Evolutionary conservation across 2,113 vertebrate genomes (phyloP), one percentile per base, ranked within the genome.

Genomic region (Siniperca knerii): DNA sequence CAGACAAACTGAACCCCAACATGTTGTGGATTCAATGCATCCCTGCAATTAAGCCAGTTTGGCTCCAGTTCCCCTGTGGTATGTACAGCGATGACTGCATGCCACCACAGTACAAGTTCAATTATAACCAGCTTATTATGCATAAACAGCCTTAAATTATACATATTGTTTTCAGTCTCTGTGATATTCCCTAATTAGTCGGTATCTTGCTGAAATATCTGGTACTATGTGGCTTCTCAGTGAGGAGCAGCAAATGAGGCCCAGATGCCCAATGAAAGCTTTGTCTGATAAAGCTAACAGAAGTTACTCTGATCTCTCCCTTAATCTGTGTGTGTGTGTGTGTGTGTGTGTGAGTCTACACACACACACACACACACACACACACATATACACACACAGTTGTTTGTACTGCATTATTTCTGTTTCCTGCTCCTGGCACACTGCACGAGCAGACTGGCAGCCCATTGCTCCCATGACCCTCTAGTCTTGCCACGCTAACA

Each of bases 381-480:
- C 84, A 60, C 79, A 78, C 75, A 69, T 73, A 83, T 62, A 82
- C 79, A 78, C 58, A 48, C 90, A 80, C 73, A 77, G 79, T 87
- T 85, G 85, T 90, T 93, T 93, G 91, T 89, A 89, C 89, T 44
- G 83, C 92, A 84, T 93, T 93, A 93, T 93, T 94, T 94, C 93
- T 90, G 89, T 87, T 92, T 88, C 90, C 92, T 87, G 87, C 89
- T 94, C 79, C 94, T 94, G 94, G 90, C 94, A 93, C 84, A 57
- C 90, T 79, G 83, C 88, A 82, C 55, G 23, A 85, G 87, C 94
- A 90, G 91, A 94, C 93, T 95, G 94, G 91, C 94, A 93, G 93
- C 91, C 94, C 95, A 95, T 92, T 92, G 93, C 94, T 96, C 93
- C 94, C 89, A 83, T 94, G 95, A 96, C 94, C 95, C 92, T 89